phyloP scores from a whole-genome alignment of 2,113 vertebrate species.

The Brachyistius frenatus region DNA sequence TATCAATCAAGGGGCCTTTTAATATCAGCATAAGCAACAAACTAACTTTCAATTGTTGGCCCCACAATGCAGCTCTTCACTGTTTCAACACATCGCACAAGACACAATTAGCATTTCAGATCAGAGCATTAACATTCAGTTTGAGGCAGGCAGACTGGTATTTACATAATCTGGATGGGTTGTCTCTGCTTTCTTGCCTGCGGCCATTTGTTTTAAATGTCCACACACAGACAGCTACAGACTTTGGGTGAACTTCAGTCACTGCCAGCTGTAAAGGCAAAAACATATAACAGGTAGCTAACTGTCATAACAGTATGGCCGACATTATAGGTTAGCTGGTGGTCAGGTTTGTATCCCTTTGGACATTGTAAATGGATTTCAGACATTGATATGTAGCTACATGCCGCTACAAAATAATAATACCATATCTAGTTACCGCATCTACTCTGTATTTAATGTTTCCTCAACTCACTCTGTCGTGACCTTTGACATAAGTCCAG shows the following conservation, averaged over 20 bases:
- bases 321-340: background rate
- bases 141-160: conserved; percentile 72
- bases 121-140: conserved; percentile 79
- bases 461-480: no score
- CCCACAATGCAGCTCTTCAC: conserved; percentile 63
- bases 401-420: background rate
- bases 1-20: conserved; percentile 29
- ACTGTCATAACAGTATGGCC: background rate
- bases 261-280: conserved; percentile 15
- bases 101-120: conserved; percentile 81
- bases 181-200: conserved; percentile 71
- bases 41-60: conserved; percentile 51
- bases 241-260: conserved; percentile 63
- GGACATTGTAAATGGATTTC: background rate
- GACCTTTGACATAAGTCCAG: no score
- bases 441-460: no score
- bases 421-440: no score
- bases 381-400: background rate
- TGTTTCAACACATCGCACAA: conserved; percentile 70
- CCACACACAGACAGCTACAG: conserved; percentile 63
- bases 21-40: conserved; percentile 45
- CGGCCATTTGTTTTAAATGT: conserved; percentile 79
- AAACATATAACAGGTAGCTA: conserved; percentile 24
- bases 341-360: conserved; percentile 16
- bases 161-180: conserved; percentile 83